Evolutionary conservation across 2,113 vertebrate genomes (phyloP).

Genomic region (Aviceda subcristata): DNA sequence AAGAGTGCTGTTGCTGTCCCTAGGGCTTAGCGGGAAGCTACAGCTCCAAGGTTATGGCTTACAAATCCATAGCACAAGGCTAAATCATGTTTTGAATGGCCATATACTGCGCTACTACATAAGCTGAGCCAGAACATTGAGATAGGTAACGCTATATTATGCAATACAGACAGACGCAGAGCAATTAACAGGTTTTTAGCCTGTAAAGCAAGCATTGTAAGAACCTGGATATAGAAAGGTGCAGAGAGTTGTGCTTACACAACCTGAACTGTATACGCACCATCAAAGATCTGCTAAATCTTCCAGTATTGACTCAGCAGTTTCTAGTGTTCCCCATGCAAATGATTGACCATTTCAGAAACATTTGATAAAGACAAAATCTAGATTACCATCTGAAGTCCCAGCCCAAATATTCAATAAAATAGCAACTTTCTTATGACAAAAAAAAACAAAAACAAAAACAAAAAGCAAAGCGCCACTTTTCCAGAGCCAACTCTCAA

Average conservation of each 20-base stretch:
- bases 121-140: neutral
- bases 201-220: accelerated
- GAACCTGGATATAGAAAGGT: neutral
- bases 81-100: neutral
- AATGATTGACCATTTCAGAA: neutral
- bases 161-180: neutral
- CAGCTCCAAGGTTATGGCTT: neutral
- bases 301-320: neutral
- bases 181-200: neutral
- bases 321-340: neutral
- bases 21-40: neutral
- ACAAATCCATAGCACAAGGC: accelerated
- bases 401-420: accelerated
- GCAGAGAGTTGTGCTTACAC: neutral
- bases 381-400: neutral
- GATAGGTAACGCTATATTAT: accelerated
- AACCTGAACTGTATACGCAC: accelerated
- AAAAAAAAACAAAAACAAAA: neutral
- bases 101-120: neutral
- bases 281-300: neutral
- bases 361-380: neutral
- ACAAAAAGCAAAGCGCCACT: too few relatives aligned
- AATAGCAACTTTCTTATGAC: neutral
- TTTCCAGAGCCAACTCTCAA: neutral
- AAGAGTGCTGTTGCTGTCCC: neutral